Evolutionary conservation across 2,113 vertebrate genomes (phyloP), one percentile per base, ranked within the genome.

Genomic region (Psilopsiagon aymara): DNA sequence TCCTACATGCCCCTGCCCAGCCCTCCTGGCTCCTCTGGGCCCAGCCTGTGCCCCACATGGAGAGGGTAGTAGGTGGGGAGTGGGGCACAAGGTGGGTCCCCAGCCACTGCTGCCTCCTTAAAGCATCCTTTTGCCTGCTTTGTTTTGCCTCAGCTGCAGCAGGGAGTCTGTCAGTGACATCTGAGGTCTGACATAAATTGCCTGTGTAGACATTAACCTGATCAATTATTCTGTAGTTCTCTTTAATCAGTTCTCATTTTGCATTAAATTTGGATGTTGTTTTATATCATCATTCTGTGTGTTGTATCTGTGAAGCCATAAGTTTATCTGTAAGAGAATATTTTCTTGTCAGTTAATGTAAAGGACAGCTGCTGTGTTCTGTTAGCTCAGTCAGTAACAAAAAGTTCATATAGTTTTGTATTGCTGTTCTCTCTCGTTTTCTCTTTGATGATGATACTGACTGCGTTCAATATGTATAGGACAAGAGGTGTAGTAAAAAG

Each of bases 341-440:
- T 76, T 60, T 76, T 43, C 19, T 18, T 47, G 19, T 8, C 68
- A 69, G 28, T 69, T 37, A 17, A 15, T 3, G 5, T 49, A 19
- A 47, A 57, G 17, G 62, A 39, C 39, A 35, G 3, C 15, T 52
- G 2, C 53, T 31, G 52, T 39, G 47, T 3, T 49, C 63, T 35
- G 71, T n/a, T 28, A 10, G 93, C 52, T 81, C 57, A 20, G 74
- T 41, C 75, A n/a, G 0, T 23, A 29, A 19, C 3, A 1, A 46
- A 17, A 28, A 35, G 20, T 7, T 43, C 9, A 1, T 3, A 4
- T 4, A 14, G 24, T 44, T 63, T 57, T 55, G 46, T 16, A 1
- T 15, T 6, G 1, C 44, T 8, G 0, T 37, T 10, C 20, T 19
- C 21, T 35, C 57, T 44, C 24, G 5, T 14, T 19, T 57, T 31